Base-by-base conservation (phyloP, 2,888 invertebrate genomes). In the Lasioglossum zephyrum region DNA sequence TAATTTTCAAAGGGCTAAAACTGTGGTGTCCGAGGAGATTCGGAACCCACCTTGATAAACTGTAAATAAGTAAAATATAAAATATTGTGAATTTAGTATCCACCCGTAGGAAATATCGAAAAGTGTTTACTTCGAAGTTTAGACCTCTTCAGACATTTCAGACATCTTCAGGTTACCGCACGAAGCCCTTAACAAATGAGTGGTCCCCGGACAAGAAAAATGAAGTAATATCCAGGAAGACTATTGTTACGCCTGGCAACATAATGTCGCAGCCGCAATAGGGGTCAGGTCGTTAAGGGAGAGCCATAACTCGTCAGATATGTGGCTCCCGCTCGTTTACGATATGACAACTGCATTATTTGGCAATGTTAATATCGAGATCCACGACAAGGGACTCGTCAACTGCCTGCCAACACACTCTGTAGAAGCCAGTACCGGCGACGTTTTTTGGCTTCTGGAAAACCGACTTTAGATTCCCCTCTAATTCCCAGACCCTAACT, bases 361-460 rank as follows among this genome's bases (percentile, higher is more conserved):
- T 31, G 63, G 63, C 26, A 63, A 63, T 63, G 31, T 26, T 26
- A 31, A 63, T n/a, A 31, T 63, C 63, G 4, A 63, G 13, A 6
- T 63, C n/a, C 63, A 31, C 16, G 63, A 63, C 2, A 63, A 31
- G 31, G 6, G 31, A 16, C 31, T 16, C 63, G 31, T 63, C 16
- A 31, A 31, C 16, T 16, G 6, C 16, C 63, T 63, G 16, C 63
- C 26, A 16, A 63, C 63, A 63, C 63, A 63, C 63, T 16, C 16
- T 6, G 31, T 63, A 63, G 63, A 63, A 63, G 63, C 63, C 63
- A 6, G 16, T 31, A 26, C 26, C 63, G 16, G 16, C 63, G 63
- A 63, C 6, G 63, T 63, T 63, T 63, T 63, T 63, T 63, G 63
- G 63, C 63, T 63, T 63, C 63, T 63, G 63, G 31, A 31, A 63